These are phyloP conservation scores for Willowsia nigromaculata DNA, from an alignment of 2,888 invertebrate species.

Conservation along the genomic window DNA sequence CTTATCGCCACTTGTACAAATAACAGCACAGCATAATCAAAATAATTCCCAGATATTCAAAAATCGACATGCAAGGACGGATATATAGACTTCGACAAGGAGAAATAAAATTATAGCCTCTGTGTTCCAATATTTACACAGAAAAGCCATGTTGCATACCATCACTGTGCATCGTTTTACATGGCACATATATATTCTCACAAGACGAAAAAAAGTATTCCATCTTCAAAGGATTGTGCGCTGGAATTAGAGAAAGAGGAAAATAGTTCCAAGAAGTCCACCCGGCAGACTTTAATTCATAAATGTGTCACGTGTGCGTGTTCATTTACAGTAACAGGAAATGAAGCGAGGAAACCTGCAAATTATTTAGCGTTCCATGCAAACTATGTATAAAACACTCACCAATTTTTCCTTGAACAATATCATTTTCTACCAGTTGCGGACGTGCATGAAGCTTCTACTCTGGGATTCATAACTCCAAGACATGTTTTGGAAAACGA, in stretches of 20 bases:
- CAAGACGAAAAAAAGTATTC: no score
- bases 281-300: conserved; percentile 12
- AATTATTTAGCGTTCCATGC: neutral
- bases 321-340: conserved; percentile 15
- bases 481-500: neutral
- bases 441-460: neutral
- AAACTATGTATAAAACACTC: neutral
- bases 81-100: neutral
- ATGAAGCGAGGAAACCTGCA: conserved; percentile 8
- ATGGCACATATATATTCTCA: no score
- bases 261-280: neutral
- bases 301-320: conserved; percentile 25
- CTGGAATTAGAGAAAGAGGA: neutral
- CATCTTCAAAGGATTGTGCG: no score
- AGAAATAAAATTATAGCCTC: neutral
- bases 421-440: neutral
- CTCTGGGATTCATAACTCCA: neutral
- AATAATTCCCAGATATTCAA: neutral
- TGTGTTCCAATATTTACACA: neutral
- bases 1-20: neutral
- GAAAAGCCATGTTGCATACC: no score
- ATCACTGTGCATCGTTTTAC: no score
- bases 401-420: neutral
- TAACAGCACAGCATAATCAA: neutral
- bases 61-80: neutral